Evolutionary conservation across 2,113 vertebrate genomes (phyloP), one percentile per base, ranked within the genome.

Genomic region (Ceyx melanurus): DNA sequence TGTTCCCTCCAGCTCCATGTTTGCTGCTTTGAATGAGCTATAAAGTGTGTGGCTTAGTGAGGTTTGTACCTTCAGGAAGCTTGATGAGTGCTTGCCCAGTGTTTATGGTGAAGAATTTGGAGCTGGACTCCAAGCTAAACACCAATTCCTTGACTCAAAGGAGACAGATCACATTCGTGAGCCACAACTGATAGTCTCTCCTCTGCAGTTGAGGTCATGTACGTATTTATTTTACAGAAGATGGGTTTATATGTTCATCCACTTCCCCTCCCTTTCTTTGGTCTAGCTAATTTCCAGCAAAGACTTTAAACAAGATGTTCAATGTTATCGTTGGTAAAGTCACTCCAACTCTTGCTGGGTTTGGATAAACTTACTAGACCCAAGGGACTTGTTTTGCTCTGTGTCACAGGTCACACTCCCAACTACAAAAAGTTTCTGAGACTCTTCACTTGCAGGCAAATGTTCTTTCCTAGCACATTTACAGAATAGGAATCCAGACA

Each of bases 101-200:
- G 88, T 85, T 95, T 91, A 91, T 60, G 77, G 79, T 81, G 71
- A 88, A 95, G 82, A 93, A 93, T 91, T 90, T 91, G 74, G 66
- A 68, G 50, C 13, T 60, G 86, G 67, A 91, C 74, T 94, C 84
- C 67, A 91, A 92, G 45, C 57, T 87, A 95, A 95, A 87, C 90
- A 90, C 31, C 48, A 45, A 62, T 67, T 91, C 61, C 89, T 92
- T 92, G 81, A 85, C 80, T 92, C 75, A 25, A 12, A 3, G 51
- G 67, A 90, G 90, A 50, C 58, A 76, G 78, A 92, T 71, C 75
- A 60, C 88, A 56, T 93, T 40, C 56, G 53, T 77, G 85, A 91
- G 72, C 89, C 66, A 48, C 68, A 20, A 35, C 45, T 93, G 73
- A 92, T 93, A 80, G 89, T 93, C 92, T 93, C 89, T 62, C 66